A percentile compares a stretch with the other conserved stretches of the same genome.
phyloP scores from a whole-genome alignment of 2,113 vertebrate genomes.

The Cyprinodon brontotheroides region DNA sequence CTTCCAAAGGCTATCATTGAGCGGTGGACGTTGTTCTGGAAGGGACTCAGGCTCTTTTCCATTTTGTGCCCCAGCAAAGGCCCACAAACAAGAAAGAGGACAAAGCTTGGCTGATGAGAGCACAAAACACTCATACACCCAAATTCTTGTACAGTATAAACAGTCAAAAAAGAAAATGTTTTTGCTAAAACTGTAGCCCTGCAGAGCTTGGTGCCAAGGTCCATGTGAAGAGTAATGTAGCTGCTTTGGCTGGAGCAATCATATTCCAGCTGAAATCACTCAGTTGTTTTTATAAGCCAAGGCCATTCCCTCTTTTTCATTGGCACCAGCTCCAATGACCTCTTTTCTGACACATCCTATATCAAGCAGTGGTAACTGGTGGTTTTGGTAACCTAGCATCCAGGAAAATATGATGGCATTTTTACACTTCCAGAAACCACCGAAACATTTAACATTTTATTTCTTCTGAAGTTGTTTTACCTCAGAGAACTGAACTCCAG shows the following conservation, averaged over 20 bases:
- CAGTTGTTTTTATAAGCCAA: constrained; percentile 13
- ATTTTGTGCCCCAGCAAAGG: constrained; percentile 31
- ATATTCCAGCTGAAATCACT: constrained; percentile 50
- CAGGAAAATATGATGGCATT: not conserved
- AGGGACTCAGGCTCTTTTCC: constrained; percentile 47
- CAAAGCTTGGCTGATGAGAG: constrained; percentile 6
- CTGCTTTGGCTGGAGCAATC: constrained; percentile 23
- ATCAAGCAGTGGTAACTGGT: constrained; percentile 47
- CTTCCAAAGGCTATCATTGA: constrained; percentile 71
- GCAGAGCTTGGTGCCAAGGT: constrained; percentile 33
- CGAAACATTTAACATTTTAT: too few species aligned
- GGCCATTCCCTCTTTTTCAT: constrained; percentile 43
- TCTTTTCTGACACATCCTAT: constrained; percentile 45
- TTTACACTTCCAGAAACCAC: not conserved
- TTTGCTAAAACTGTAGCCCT: constrained; percentile 41
- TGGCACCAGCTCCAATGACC: constrained; percentile 49
- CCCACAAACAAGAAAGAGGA: constrained; percentile 36
- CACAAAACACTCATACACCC: constrained; percentile 28
- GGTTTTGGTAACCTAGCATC: not conserved
- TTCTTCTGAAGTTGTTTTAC: not conserved
- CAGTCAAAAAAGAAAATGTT: constrained; percentile 27
- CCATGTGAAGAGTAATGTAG: constrained; percentile 25
- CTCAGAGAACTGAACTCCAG: not conserved
- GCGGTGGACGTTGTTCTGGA: constrained; percentile 69
- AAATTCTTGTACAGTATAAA: constrained; percentile 3